Evolutionary conservation across 2,888 invertebrate species (phyloP), one percentile per base, ranked within the genome.

Genomic region (Caradrina clavipalpis): DNA sequence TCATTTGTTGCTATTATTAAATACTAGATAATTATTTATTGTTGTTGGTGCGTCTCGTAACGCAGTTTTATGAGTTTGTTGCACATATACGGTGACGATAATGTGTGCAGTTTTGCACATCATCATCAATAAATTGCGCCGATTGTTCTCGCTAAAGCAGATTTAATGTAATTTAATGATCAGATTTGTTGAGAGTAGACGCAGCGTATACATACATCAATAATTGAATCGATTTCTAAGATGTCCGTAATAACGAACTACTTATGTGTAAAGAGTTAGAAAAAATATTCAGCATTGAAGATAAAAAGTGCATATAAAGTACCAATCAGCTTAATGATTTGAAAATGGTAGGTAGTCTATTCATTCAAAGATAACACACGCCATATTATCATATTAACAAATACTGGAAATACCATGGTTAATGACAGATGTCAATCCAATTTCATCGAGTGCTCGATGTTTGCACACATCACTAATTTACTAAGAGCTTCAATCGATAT

Each of bases 391-490:
- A 39, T 80, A 68, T 31, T 50, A 73, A 49, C 31, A 81, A 71
- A 77, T 78, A 78, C n/a, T 60, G 54, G 35, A 71, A 81, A 71
- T 77, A 56, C 50, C 78, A 60, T 22, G 59, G 63, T 71, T 78
- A 78, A 78, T 88, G 89, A 89, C 84, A 90, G 84, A 77, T 86
- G 88, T 87, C 90, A 88, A 90, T 91, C 82, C 81, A 90, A 91
- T 92, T 88, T 79, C 80, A 89, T 89, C 88, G 86, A 91, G 88
- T 91, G 88, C 73, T 87, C 87, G 87, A 76, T 85, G 84, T 90
- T 86, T 87, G 81, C 82, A 81, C 77, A 83, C 91, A 86, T 88
- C 88, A 90, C 89, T 92, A 93, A 92, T 93, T 91, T 86, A 85
- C 89, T 91, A 90, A 92, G 87, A 90, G 91, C 86, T 73, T 72